Percentiles rank a stretch among this genome's conserved stretches.
phyloP scores from a whole-genome alignment of 2,113 vertebrate species.

The Phodopus roborovskii region DNA sequence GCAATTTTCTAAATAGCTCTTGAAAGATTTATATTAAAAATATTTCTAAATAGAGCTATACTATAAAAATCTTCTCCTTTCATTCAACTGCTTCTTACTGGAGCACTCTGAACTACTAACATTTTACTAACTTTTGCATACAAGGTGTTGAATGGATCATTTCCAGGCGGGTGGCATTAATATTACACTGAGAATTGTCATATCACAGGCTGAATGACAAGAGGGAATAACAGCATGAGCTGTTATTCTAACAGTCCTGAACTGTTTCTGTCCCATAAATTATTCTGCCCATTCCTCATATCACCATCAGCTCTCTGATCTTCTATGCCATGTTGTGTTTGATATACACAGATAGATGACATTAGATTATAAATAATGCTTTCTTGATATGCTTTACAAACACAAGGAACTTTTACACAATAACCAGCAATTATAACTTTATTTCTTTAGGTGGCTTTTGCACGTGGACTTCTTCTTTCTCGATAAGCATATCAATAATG shows the following conservation, averaged over 20 bases:
- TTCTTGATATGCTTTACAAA: neutral
- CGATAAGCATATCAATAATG: neutral
- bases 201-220: neutral
- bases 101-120: neutral
- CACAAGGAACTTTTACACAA: neutral
- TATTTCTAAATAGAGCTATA: neutral
- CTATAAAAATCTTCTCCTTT: neutral
- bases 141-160: neutral
- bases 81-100: neutral
- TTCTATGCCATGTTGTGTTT: neutral
- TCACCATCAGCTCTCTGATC: neutral
- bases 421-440: neutral
- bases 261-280: neutral
- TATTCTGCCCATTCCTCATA: neutral
- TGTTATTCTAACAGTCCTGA: neutral
- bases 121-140: neutral
- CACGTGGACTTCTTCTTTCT: neutral
- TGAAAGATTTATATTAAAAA: neutral
- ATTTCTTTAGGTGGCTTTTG: neutral
- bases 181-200: neutral
- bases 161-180: neutral
- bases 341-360: neutral
- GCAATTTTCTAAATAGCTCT: neutral
- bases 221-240: neutral
- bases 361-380: neutral